These are phyloP conservation scores for Astyanax mexicanus DNA, from an alignment of 2,797 vertebrate species.

Conservation along the genomic window DNA sequence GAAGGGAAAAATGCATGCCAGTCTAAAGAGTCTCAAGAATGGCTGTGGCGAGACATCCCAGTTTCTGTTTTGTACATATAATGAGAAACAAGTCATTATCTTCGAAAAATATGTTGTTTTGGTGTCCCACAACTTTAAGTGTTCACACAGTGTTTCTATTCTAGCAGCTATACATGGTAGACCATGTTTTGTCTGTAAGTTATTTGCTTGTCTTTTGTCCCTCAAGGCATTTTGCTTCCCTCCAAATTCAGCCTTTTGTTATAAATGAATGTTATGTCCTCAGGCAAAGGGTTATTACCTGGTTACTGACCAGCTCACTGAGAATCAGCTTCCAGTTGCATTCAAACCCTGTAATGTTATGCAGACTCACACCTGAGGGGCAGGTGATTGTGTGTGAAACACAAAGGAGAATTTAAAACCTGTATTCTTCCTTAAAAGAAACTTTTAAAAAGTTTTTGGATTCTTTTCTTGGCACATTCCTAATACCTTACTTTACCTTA, in stretches of 20 bases:
- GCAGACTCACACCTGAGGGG: constrained; percentile 16
- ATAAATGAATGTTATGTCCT: constrained; percentile 46
- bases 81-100: neutral
- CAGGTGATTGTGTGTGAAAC: constrained; percentile 12
- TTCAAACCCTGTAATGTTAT: constrained; percentile 45
- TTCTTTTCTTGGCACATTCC: too few species aligned
- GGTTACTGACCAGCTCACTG: constrained; percentile 44
- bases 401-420: neutral
- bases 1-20: neutral
- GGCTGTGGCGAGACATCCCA: neutral
- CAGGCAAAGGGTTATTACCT: constrained; percentile 46
- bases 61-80: neutral
- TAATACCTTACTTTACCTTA: too few species aligned
- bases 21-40: neutral
- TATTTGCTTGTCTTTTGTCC: constrained; percentile 28
- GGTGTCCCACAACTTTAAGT: neutral
- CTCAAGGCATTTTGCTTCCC: constrained; percentile 26
- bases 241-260: constrained; percentile 32
- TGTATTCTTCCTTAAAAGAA: neutral
- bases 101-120: neutral
- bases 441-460: too few species aligned
- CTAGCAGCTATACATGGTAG: neutral
- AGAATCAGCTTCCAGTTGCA: constrained; percentile 27
- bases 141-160: neutral
- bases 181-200: constrained; percentile 31